Evolutionary conservation across 2,888 invertebrate genomes (phyloP).

Genomic region (Drosophila merina): DNA sequence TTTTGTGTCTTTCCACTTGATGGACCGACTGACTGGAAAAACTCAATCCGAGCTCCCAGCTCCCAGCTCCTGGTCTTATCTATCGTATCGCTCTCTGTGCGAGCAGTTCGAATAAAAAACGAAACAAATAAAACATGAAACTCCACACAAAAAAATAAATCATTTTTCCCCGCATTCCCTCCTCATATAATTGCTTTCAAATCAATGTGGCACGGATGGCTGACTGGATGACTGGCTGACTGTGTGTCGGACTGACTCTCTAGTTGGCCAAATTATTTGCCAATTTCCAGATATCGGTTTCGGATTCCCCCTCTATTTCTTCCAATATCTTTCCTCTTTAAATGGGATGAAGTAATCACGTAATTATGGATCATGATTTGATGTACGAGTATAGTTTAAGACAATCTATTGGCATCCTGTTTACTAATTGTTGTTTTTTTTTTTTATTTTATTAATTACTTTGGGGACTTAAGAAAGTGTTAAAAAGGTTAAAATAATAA

Average conservation of each 20-base stretch:
- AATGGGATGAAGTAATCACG: slow-evolving; percentile 11
- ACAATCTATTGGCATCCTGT: not conserved
- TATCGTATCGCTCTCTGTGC: not conserved
- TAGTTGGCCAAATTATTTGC: slow-evolving; percentile 14
- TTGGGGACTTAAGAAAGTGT: too few relatives aligned
- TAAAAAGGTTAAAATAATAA: too few relatives aligned
- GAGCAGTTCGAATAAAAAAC: slow-evolving; percentile 6
- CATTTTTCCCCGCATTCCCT: not conserved
- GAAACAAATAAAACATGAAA: slow-evolving; percentile 12
- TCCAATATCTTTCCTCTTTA: not conserved
- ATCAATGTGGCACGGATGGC: slow-evolving; percentile 20
- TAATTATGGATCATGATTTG: slow-evolving; percentile 2
- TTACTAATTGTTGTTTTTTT: not conserved
- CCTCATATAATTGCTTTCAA: slow-evolving; percentile 13
- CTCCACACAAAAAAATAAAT: not conserved
- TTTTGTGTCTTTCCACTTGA: slow-evolving; percentile 41
- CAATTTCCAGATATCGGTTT: slow-evolving; percentile 7
- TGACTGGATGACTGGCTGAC: not conserved
- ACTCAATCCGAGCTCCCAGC: slow-evolving; percentile 4
- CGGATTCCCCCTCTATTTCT: slow-evolving; percentile 1
- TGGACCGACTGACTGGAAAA: slow-evolving; percentile 18
- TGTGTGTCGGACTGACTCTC: not conserved
- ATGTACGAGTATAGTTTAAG: not conserved
- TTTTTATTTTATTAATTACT: not conserved
- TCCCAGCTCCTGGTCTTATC: not conserved